phyloP scores from a whole-genome alignment of 2,888 invertebrate species.

The Trimorus sp. region DNA sequence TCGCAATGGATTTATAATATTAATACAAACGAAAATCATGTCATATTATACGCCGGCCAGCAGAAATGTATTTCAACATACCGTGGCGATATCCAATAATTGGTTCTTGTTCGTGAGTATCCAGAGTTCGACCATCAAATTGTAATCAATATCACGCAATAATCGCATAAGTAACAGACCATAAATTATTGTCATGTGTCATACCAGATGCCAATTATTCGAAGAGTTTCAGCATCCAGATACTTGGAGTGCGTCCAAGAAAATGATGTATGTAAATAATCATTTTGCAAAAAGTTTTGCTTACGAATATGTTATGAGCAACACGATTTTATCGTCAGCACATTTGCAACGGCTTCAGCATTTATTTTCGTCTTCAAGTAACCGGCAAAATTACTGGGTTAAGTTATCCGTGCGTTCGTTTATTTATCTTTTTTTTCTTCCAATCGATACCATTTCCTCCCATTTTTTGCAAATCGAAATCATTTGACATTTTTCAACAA shows the following conservation, averaged over 20 bases:
- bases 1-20: too few species aligned
- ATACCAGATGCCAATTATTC: conserved; percentile 57
- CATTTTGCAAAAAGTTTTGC: conserved; percentile 28
- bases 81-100: conserved; percentile 52
- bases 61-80: conserved; percentile 18
- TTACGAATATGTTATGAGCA: conserved; percentile 14
- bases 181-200: conserved; percentile 60
- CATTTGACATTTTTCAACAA: too few species aligned
- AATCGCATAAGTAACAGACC: conserved; percentile 58
- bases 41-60: too few species aligned
- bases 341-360: too few species aligned
- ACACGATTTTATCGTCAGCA: too few species aligned
- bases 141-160: conserved; percentile 58
- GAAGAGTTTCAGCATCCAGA: conserved; percentile 45
- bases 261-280: conserved; percentile 44
- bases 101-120: conserved; percentile 51
- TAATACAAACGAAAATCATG: too few species aligned
- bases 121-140: conserved; percentile 55
- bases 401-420: too few species aligned
- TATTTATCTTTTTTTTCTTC: too few species aligned
- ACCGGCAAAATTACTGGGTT: too few species aligned
- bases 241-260: conserved; percentile 48
- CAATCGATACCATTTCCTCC: too few species aligned
- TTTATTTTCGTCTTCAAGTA: too few species aligned
- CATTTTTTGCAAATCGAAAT: too few species aligned